phyloP scores from a whole-genome alignment of 1,140 invertebrate species.

The Drosophila mayri region DNA sequence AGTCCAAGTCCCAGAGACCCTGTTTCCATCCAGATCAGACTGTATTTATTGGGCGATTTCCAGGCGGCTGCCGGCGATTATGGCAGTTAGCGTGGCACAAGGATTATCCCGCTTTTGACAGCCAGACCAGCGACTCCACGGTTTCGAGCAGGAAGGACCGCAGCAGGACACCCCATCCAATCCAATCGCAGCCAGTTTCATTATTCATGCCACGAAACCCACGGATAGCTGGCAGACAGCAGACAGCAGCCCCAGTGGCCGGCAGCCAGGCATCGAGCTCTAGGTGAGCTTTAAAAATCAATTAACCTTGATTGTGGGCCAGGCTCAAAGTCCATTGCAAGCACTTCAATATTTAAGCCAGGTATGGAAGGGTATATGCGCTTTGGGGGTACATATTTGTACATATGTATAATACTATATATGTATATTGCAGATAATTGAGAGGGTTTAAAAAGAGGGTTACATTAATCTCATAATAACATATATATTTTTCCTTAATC shows the following conservation, averaged over 20 bases:
- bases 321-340: slow-evolving; percentile 34
- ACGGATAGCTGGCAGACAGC: slow-evolving; percentile 23
- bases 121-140: slow-evolving; percentile 35
- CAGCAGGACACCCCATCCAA: slow-evolving; percentile 22
- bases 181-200: slow-evolving; percentile 60
- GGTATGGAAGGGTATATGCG: slow-evolving; percentile 6
- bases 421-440: neutral
- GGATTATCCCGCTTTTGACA: slow-evolving; percentile 77
- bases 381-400: neutral
- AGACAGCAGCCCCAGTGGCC: slow-evolving; percentile 9
- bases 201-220: slow-evolving; percentile 66
- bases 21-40: slow-evolving; percentile 12
- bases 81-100: slow-evolving; percentile 74
- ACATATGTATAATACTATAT: too few species aligned
- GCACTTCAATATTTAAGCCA: slow-evolving; percentile 28
- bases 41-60: slow-evolving; percentile 51
- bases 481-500: neutral
- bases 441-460: neutral
- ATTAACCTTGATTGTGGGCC: slow-evolving; percentile 83
- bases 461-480: neutral
- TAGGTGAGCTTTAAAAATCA: slow-evolving; percentile 79
- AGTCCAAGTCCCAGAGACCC: neutral
- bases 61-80: slow-evolving; percentile 63
- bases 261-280: slow-evolving; percentile 5
- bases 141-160: neutral